A percentile compares a stretch with the other conserved stretches of the same genome.
phyloP scores from a whole-genome alignment of 2,888 invertebrate genomes.

The Therioaphis trifolii region DNA sequence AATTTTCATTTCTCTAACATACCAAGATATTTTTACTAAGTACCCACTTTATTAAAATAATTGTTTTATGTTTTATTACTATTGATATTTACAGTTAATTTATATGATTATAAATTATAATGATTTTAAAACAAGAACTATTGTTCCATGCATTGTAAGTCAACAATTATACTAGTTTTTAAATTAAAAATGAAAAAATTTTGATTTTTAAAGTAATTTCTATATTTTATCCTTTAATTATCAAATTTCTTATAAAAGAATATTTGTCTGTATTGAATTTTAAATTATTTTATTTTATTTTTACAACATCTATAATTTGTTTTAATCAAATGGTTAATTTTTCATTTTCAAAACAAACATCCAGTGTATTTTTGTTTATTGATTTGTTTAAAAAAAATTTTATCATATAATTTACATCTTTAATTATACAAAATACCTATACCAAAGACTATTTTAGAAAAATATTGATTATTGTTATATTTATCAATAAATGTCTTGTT shows the following conservation, averaged over 20 bases:
- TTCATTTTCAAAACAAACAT: slow-evolving; percentile 12
- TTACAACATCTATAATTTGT: not conserved
- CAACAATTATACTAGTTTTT: slow-evolving; percentile 47
- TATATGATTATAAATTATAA: slow-evolving; percentile 28
- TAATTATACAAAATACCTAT: slow-evolving; percentile 18
- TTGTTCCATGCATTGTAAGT: slow-evolving; percentile 35
- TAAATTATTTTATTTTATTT: slow-evolving; percentile 7
- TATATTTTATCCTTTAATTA: slow-evolving; percentile 12
- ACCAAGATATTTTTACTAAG: slow-evolving; percentile 39
- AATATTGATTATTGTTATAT: slow-evolving; percentile 45
- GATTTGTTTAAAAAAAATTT: slow-evolving; percentile 25
- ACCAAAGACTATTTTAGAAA: slow-evolving; percentile 39
- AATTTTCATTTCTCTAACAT: slow-evolving; percentile 43
- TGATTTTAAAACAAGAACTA: slow-evolving; percentile 48
- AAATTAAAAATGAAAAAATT: slow-evolving; percentile 34
- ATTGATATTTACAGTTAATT: slow-evolving; percentile 27
- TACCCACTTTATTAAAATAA: slow-evolving; percentile 48
- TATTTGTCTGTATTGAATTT: slow-evolving; percentile 22
- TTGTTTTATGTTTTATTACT: slow-evolving; percentile 37
- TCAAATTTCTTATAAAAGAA: slow-evolving; percentile 20
- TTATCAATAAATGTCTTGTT: slow-evolving; percentile 46
- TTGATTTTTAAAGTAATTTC: slow-evolving; percentile 34
- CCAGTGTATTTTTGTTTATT: slow-evolving; percentile 19
- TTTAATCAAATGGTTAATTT: slow-evolving; percentile 2
- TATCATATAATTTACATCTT: slow-evolving; percentile 22